Evolutionary conservation across 2,797 vertebrate species (phyloP).

Genomic region (Limnodromus scolopaceus): DNA sequence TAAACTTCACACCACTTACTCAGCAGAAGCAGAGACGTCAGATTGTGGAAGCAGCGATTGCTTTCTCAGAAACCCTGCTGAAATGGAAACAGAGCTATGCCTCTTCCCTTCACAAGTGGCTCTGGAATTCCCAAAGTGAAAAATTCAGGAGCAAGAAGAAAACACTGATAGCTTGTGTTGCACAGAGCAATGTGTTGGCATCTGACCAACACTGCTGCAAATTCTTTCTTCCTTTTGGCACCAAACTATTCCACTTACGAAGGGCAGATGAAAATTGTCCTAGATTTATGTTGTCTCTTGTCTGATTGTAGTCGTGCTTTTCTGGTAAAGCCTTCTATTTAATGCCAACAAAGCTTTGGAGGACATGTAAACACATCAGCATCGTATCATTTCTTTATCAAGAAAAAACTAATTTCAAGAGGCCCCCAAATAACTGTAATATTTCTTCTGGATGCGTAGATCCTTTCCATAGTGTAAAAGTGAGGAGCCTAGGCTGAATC

Average conservation of each 20-base stretch:
- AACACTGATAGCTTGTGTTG: conserved; percentile 21
- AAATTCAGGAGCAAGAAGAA: background rate
- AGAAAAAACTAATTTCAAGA: background rate
- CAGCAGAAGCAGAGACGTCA: background rate
- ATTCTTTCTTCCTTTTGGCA: conserved; percentile 37
- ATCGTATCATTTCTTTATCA: background rate
- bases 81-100: conserved; percentile 26
- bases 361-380: background rate
- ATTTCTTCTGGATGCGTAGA: background rate
- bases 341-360: background rate
- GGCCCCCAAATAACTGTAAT: background rate
- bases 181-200: background rate
- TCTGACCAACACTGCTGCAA: background rate
- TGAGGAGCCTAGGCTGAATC: background rate
- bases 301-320: background rate
- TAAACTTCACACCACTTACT: background rate
- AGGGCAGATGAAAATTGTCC: conserved; percentile 26
- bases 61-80: conserved; percentile 12
- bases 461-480: background rate
- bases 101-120: background rate
- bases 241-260: background rate
- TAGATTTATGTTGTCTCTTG: background rate
- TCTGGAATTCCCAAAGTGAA: conserved; percentile 5
- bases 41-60: background rate
- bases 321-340: background rate